phyloP scores from a whole-genome alignment of 2,797 vertebrate genomes.

The Myripristis jacobus region DNA sequence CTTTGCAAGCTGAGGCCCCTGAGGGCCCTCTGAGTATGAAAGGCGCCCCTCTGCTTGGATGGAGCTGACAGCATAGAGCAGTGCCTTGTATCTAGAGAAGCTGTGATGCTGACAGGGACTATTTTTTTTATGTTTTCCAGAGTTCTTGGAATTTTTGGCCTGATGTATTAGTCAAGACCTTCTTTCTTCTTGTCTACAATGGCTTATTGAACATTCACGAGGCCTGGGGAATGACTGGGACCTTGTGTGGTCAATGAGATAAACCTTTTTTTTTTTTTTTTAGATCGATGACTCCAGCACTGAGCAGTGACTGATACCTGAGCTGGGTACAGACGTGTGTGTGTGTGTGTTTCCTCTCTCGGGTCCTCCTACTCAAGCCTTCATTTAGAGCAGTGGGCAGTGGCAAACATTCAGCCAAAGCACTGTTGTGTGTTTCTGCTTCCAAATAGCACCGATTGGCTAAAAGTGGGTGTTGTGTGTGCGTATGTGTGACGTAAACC shows the following conservation, averaged over 20 bases:
- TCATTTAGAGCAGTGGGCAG: conserved; percentile 1
- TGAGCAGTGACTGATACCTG: conserved; percentile 30
- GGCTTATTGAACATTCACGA: neutral
- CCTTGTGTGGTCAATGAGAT: neutral
- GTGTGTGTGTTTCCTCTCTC: conserved; percentile 11
- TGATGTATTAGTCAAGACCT: neutral
- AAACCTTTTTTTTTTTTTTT: conserved; percentile 7
- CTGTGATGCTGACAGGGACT: conserved; percentile 6
- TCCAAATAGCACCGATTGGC: neutral
- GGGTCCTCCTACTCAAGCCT: conserved; percentile 5
- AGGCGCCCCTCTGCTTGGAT: conserved; percentile 18
- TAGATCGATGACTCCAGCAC: conserved; percentile 22
- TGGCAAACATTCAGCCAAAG: neutral
- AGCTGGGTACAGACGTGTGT: conserved; percentile 13
- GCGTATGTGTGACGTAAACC: neutral
- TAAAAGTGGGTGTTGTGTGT: neutral
- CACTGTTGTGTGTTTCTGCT: conserved; percentile 14
- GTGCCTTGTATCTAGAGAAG: conserved; percentile 6
- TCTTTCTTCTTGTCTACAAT: neutral
- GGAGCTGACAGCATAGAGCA: conserved; percentile 21
- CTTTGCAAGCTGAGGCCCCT: conserved; percentile 6
- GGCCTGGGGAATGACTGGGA: neutral
- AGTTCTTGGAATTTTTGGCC: conserved; percentile 25
- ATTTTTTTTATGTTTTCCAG: too few relatives aligned
- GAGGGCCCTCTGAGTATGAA: neutral